These are phyloP conservation scores for Dyspetes luteomarginatus DNA, from an alignment of 2,888 invertebrate genomes.

Conservation along the genomic window DNA sequence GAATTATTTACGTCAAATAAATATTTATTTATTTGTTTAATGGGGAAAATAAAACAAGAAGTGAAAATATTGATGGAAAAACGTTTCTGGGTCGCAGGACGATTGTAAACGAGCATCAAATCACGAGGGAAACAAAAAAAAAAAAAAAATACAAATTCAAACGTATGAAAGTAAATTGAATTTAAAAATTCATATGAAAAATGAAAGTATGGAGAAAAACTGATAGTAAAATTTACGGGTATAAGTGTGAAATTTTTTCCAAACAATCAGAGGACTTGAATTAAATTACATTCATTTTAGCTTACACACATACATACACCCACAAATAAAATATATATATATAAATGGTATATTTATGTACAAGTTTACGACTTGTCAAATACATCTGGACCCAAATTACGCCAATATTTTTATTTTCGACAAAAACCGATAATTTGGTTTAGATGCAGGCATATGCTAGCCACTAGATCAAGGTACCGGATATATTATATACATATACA, in stretches of 20 bases:
- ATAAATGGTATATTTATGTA: slow-evolving; percentile 59
- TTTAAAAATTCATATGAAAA: slow-evolving; percentile 75
- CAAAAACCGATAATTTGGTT: too few relatives aligned
- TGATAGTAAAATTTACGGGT: slow-evolving; percentile 50
- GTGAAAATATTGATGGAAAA: background rate
- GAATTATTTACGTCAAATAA: slow-evolving; percentile 14
- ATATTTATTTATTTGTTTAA: background rate
- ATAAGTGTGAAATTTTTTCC: slow-evolving; percentile 62
- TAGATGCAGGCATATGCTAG: too few relatives aligned
- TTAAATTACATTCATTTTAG: slow-evolving; percentile 54
- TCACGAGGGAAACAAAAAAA: background rate
- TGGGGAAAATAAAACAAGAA: background rate
- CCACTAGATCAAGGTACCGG: too few relatives aligned
- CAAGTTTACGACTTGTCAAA: too few relatives aligned
- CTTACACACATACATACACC: slow-evolving; percentile 55
- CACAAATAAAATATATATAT: background rate
- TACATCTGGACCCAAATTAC: too few relatives aligned
- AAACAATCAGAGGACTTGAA: slow-evolving; percentile 40
- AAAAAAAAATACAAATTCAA: slow-evolving; percentile 55
- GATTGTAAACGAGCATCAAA: slow-evolving; percentile 37
- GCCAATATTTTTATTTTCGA: too few relatives aligned
- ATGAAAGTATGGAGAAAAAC: slow-evolving; percentile 71
- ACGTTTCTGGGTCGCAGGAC: slow-evolving; percentile 57
- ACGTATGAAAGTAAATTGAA: slow-evolving; percentile 78
- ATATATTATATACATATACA: too few relatives aligned